phyloP scores from a whole-genome alignment of 2,113 vertebrate species.

The Apistogramma diplotaenia region DNA sequence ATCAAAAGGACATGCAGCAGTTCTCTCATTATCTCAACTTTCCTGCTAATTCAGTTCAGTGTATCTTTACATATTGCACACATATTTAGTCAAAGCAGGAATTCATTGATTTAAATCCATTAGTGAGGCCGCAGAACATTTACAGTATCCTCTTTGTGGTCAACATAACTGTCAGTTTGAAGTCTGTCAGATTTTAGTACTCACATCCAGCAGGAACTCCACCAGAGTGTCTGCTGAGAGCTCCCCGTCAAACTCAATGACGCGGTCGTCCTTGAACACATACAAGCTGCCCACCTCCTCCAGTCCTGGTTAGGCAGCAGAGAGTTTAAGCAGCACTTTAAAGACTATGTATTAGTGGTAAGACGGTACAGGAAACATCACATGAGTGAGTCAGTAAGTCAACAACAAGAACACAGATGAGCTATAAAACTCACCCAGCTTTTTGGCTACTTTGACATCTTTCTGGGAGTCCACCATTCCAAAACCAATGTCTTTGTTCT shows the following conservation, averaged over 20 bases:
- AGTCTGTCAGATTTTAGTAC: conserved; percentile 37
- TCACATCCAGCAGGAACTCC: conserved; percentile 95
- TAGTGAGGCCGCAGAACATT: not conserved
- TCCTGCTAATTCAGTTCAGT: not conserved
- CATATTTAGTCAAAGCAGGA: too few species aligned
- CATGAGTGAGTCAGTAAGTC: too few species aligned
- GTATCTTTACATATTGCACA: not conserved
- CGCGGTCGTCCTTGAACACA: conserved; percentile 88
- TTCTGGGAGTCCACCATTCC: conserved; percentile 92
- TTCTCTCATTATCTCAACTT: not conserved
- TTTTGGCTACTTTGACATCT: conserved; percentile 92
- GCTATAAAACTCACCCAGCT: conserved; percentile 79
- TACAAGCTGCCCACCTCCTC: conserved; percentile 92
- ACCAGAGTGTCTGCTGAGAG: conserved; percentile 91
- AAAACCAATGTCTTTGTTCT: conserved; percentile 91
- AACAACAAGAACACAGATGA: not conserved
- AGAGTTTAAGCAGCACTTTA: not conserved
- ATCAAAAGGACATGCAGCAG: not conserved
- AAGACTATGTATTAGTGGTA: not conserved
- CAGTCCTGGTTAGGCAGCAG: conserved; percentile 78
- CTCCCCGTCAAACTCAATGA: conserved; percentile 95
- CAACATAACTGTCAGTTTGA: not conserved
- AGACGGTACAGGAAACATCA: not conserved
- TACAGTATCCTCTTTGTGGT: not conserved
- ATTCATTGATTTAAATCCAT: not conserved